phyloP scores from a whole-genome alignment of 2,888 invertebrate genomes.

The Drosophila rubida region DNA sequence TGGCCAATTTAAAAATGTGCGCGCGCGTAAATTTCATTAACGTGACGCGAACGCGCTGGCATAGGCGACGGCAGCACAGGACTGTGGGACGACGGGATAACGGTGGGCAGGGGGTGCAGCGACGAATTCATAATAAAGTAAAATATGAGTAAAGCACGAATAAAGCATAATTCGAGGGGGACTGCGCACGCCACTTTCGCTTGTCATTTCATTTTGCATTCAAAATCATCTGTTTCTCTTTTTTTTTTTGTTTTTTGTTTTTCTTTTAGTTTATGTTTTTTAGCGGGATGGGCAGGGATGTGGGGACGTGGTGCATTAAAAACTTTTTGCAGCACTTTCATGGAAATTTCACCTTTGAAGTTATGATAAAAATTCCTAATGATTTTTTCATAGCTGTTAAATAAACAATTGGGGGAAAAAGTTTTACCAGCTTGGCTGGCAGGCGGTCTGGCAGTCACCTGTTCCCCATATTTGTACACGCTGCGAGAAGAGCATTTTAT shows the following conservation, averaged over 20 bases:
- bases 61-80: constrained; percentile 23
- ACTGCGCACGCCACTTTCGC: constrained; percentile 43
- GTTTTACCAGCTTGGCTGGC: constrained; percentile 50
- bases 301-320: constrained; percentile 57
- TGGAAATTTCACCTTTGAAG: constrained; percentile 71
- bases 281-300: not conserved
- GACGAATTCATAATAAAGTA: constrained; percentile 30
- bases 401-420: constrained; percentile 72
- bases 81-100: not conserved
- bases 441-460: constrained; percentile 15
- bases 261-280: constrained; percentile 7
- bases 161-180: constrained; percentile 48
- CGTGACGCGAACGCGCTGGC: constrained; percentile 22
- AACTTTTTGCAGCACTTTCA: constrained; percentile 56
- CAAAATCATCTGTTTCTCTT: constrained; percentile 49
- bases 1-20: constrained; percentile 54
- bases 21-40: constrained; percentile 63
- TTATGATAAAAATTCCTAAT: constrained; percentile 66
- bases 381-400: constrained; percentile 77
- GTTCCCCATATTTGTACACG: constrained; percentile 1
- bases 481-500: constrained; percentile 24
- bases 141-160: constrained; percentile 19
- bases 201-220: constrained; percentile 66
- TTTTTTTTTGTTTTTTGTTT: constrained; percentile 3
- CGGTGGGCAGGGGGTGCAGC: not conserved